Conservation (phyloP, 2,797 vertebrate genomes). For the Diplodus sargus region DNA sequence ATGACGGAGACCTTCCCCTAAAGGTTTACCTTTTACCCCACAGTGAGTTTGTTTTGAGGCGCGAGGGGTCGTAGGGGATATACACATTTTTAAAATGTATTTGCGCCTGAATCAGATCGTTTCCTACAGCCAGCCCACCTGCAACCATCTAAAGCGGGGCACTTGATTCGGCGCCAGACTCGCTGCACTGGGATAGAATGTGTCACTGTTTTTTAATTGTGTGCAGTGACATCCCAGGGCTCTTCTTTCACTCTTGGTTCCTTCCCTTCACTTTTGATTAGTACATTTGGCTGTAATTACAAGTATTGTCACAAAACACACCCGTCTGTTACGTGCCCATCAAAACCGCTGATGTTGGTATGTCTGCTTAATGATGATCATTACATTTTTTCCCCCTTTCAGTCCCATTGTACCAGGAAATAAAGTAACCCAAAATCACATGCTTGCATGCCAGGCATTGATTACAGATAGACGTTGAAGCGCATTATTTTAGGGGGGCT, state of each 20-base stretch:
- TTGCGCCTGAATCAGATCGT: slow-evolving; percentile 43
- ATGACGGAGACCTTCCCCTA: slow-evolving; percentile 17
- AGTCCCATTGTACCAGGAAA: slow-evolving; percentile 66
- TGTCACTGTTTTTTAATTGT: slow-evolving; percentile 68
- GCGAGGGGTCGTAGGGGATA: slow-evolving; percentile 6
- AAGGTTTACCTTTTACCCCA: slow-evolving; percentile 30
- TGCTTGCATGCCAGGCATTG: slow-evolving; percentile 77
- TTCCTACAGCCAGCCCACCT: slow-evolving; percentile 51
- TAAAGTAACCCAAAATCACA: slow-evolving; percentile 81
- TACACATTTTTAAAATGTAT: slow-evolving; percentile 55
- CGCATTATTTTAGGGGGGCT: slow-evolving; percentile 60
- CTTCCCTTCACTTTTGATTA: slow-evolving; percentile 72
- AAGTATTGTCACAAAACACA: slow-evolving; percentile 78
- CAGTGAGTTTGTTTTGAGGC: slow-evolving; percentile 22
- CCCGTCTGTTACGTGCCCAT: slow-evolving; percentile 68
- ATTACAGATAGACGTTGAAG: slow-evolving; percentile 77
- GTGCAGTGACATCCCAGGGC: slow-evolving; percentile 58
- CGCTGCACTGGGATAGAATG: slow-evolving; percentile 42
- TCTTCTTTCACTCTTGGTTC: slow-evolving; percentile 35
- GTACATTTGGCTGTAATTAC: slow-evolving; percentile 80
- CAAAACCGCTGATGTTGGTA: slow-evolving; percentile 74
- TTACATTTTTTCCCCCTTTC: slow-evolving; percentile 64
- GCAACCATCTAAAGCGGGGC: slow-evolving; percentile 44
- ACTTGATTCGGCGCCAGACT: slow-evolving; percentile 47
- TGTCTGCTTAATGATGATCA: slow-evolving; percentile 79